A percentile compares a stretch with the other conserved stretches of the same genome.
These are phyloP conservation scores for Trachythela sp. DNA, from an alignment of 64 coral and sea anemone species.

Conservation along the genomic window DNA sequence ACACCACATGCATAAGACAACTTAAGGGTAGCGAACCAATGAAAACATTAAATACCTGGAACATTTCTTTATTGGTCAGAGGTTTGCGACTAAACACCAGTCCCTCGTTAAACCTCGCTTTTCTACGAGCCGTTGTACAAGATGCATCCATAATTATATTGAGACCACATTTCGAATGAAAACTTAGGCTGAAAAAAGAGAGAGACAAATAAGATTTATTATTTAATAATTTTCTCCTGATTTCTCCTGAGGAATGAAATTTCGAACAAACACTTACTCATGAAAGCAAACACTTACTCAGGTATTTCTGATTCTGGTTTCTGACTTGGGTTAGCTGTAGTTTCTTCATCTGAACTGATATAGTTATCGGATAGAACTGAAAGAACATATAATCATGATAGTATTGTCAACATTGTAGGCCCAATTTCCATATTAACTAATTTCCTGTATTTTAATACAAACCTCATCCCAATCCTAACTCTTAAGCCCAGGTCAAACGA, in stretches of 20 bases:
- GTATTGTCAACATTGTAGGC: neutral
- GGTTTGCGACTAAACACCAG: slow-evolving; percentile 4
- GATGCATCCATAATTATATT: slow-evolving; percentile 6
- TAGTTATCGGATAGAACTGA: neutral
- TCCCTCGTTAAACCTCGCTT: neutral
- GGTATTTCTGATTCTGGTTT: slow-evolving; percentile 9
- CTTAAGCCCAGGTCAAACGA: no score
- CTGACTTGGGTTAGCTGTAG: neutral
- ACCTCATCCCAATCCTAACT: no score
- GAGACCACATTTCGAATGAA: slow-evolving; percentile 16
- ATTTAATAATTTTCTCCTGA: neutral
- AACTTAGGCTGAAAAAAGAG: neutral
- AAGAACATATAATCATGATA: neutral
- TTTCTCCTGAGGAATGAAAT: no score
- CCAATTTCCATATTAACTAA: no score
- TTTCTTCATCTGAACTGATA: neutral
- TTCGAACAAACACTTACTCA: no score
- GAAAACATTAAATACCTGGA: no score
- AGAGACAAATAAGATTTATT: neutral
- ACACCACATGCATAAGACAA: no score
- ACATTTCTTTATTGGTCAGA: neutral
- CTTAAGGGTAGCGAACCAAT: no score
- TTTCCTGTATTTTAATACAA: no score
- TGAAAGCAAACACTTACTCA: neutral
- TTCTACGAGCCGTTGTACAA: neutral